phyloP scores from a whole-genome alignment of 2,797 vertebrate species.

The Caiman crocodilus region DNA sequence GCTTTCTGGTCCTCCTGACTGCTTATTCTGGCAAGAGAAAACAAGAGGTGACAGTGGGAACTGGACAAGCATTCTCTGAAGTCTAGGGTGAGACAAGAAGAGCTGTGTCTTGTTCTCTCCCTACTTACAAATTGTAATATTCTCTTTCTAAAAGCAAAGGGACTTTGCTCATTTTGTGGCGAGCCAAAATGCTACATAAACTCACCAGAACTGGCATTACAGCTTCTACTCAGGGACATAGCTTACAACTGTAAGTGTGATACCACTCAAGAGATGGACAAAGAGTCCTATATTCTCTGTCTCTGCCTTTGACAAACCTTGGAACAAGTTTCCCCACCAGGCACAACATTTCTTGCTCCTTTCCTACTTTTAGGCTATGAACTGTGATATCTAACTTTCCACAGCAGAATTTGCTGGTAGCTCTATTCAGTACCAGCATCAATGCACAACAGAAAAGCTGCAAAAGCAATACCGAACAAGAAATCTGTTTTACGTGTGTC shows the following conservation, averaged over 20 bases:
- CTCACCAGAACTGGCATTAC: neutral
- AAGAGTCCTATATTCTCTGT: neutral
- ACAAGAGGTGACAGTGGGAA: neutral
- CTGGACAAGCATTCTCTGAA: neutral
- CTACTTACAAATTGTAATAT: neutral
- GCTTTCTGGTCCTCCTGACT: neutral
- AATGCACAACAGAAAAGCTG: conserved; percentile 35
- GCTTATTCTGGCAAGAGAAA: neutral
- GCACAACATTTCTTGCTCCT: neutral
- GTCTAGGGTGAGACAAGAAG: neutral
- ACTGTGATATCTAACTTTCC: neutral
- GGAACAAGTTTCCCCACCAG: neutral
- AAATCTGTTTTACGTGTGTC: conserved; percentile 36
- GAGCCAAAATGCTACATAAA: conserved; percentile 9
- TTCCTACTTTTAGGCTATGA: neutral
- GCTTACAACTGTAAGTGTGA: neutral
- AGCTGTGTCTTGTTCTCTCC: neutral
- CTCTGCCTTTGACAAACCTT: neutral
- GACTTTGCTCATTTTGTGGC: conserved; percentile 16
- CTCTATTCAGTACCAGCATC: conserved; percentile 26
- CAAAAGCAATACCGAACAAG: conserved; percentile 60
- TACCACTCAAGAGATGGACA: neutral
- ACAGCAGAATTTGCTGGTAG: conserved; percentile 42
- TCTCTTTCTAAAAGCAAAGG: neutral
- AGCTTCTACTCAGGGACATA: conserved; percentile 4